Evolutionary conservation across 2,888 invertebrate genomes (phyloP).

Genomic region (Pocota personata): DNA sequence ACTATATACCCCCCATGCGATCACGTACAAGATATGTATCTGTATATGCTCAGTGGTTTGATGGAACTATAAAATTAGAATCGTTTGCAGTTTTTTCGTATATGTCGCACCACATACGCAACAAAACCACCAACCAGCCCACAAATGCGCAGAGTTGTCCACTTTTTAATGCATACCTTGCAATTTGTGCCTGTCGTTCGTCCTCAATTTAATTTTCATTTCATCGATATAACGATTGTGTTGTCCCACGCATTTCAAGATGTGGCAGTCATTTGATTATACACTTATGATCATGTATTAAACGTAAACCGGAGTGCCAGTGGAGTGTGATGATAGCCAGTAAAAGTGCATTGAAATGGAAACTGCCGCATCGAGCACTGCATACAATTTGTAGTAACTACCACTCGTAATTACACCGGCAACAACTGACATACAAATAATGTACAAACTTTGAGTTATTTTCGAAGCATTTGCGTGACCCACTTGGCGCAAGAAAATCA

Average conservation of each 20-base stretch:
- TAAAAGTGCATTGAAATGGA: constrained; percentile 45
- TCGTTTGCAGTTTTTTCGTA: constrained; percentile 52
- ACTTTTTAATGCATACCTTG: constrained; percentile 47
- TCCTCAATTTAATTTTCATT: constrained; percentile 58
- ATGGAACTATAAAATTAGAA: constrained; percentile 56
- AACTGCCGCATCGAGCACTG: constrained; percentile 4
- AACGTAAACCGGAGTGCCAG: constrained; percentile 2
- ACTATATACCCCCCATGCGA: background rate
- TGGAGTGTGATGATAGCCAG: constrained; percentile 5
- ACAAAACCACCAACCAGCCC: background rate
- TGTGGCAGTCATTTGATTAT: background rate
- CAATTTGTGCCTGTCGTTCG: constrained; percentile 20
- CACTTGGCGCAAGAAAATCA: constrained; percentile 51
- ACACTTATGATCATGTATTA: background rate
- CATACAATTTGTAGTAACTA: constrained; percentile 22
- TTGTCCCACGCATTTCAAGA: constrained; percentile 44
- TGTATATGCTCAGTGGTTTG: constrained; percentile 26
- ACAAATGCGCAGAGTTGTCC: constrained; percentile 1
- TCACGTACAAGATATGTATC: constrained; percentile 49
- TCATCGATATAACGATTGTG: background rate
- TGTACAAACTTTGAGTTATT: constrained; percentile 39
- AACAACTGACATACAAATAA: constrained; percentile 7
- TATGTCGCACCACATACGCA: constrained; percentile 38
- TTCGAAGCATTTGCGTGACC: constrained; percentile 55
- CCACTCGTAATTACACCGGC: background rate